Percentiles rank a stretch among this genome's conserved stretches.
Evolutionary conservation across 37 sponge, comb jelly and placozoan genomes (phyloP).

Genomic region (Hexactinellida sp.): DNA sequence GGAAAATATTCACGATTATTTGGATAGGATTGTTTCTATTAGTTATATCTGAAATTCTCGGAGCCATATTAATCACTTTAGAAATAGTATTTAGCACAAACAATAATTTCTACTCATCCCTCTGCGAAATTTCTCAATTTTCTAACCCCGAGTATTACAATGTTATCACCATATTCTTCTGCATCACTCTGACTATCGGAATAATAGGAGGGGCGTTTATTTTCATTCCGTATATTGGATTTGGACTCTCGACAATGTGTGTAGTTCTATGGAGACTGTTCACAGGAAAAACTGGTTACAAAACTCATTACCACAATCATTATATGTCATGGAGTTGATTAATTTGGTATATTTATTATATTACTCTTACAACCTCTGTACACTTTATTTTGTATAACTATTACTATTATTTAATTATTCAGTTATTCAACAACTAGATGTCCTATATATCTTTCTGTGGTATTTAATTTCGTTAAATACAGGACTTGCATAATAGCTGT

Average conservation of each 20-base stretch:
- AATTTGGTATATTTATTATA: no score
- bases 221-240: background rate
- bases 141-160: background rate
- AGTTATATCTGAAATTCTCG: background rate
- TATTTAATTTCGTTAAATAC: no score
- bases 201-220: background rate
- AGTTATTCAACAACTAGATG: no score
- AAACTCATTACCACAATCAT: background rate
- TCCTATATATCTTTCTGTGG: no score
- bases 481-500: no score
- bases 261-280: background rate
- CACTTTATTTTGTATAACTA: no score
- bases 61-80: background rate
- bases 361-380: no score
- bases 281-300: background rate
- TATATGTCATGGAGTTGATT: no score
- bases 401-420: no score
- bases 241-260: background rate
- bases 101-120: background rate
- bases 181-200: background rate
- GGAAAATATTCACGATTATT: background rate
- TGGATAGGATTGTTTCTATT: background rate
- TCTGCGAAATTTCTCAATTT: background rate
- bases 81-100: background rate
- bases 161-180: background rate